Evolutionary conservation across 2,888 invertebrate genomes (phyloP).

Genomic region (Ceramica pisi): DNA sequence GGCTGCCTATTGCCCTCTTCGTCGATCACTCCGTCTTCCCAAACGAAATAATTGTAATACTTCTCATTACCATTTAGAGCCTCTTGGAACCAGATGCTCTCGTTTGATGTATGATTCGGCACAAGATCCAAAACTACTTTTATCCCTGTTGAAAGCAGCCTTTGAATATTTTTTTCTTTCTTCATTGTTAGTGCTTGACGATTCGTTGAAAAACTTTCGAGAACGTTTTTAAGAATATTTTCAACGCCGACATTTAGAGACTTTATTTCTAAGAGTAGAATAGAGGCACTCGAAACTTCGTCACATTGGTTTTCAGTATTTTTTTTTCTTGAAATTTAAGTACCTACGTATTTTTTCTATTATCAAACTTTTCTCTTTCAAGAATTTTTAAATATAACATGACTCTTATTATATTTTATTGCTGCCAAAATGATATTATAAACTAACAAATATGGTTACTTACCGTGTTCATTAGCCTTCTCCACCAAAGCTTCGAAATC

Average conservation of each 20-base stretch:
- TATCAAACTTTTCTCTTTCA: conserved; percentile 6
- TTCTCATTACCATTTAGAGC: conserved; percentile 92
- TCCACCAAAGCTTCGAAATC: conserved; percentile 92
- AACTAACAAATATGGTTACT: conserved; percentile 44
- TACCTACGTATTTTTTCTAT: conserved; percentile 13
- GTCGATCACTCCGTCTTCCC: conserved; percentile 91
- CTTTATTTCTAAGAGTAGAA: conserved; percentile 38
- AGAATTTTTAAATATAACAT: neutral
- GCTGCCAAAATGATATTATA: no score
- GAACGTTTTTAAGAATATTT: conserved; percentile 34
- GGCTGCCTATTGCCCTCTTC: conserved; percentile 88
- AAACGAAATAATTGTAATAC: conserved; percentile 94
- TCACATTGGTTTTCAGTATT: conserved; percentile 24
- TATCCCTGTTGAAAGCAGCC: conserved; percentile 78
- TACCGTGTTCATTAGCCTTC: conserved; percentile 88
- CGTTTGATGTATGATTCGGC: conserved; percentile 94
- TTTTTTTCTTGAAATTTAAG: conserved; percentile 8
- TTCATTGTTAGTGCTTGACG: conserved; percentile 19
- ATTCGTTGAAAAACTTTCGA: conserved; percentile 22
- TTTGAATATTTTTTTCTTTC: conserved; percentile 17
- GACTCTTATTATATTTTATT: neutral
- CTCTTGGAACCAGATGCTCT: conserved; percentile 96
- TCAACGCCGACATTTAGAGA: neutral
- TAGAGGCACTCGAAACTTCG: conserved; percentile 33
- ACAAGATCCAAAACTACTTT: conserved; percentile 93